Percentiles rank a stretch among this genome's conserved stretches.
phyloP scores from a whole-genome alignment of 2,888 invertebrate species.

The Venusia cambrica region DNA sequence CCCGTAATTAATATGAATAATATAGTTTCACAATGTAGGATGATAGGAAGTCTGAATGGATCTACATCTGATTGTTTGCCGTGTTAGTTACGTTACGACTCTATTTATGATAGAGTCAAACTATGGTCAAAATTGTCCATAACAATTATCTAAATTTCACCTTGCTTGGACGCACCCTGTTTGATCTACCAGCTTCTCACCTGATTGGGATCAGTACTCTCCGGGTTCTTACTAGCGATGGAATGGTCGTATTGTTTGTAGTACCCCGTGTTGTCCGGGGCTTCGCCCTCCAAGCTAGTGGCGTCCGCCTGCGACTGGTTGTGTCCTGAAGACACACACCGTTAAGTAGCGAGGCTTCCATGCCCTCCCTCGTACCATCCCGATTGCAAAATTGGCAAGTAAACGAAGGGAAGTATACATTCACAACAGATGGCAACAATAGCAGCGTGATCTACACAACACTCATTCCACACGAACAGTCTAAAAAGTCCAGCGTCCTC shows the following conservation, averaged over 20 bases:
- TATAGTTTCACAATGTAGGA: too few species aligned
- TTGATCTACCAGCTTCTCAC: constrained; percentile 46
- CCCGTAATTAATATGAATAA: too few species aligned
- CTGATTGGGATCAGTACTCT: constrained; percentile 62
- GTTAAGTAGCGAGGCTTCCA: constrained; percentile 71
- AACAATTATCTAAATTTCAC: too few species aligned
- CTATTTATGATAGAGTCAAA: too few species aligned
- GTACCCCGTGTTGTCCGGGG: constrained; percentile 88
- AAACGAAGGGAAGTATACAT: constrained; percentile 50
- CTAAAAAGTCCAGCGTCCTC: constrained; percentile 72
- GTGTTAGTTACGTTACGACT: too few species aligned
- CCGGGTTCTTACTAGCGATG: constrained; percentile 63
- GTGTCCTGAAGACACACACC: constrained; percentile 88
- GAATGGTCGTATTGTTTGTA: constrained; percentile 89
- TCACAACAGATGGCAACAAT: constrained; percentile 57
- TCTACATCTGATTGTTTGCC: too few species aligned
- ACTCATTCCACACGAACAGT: constrained; percentile 76
- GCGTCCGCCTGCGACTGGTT: constrained; percentile 94
- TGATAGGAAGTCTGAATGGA: too few species aligned
- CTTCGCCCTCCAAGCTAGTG: constrained; percentile 90
- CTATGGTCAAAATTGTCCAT: too few species aligned
- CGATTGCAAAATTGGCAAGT: constrained; percentile 42
- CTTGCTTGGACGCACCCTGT: constrained; percentile 52
- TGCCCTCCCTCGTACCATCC: constrained; percentile 44
- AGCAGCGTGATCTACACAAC: constrained; percentile 75